Conservation (phyloP, 1,140 invertebrate genomes). For the Rhagoletis zephyria region DNA sequence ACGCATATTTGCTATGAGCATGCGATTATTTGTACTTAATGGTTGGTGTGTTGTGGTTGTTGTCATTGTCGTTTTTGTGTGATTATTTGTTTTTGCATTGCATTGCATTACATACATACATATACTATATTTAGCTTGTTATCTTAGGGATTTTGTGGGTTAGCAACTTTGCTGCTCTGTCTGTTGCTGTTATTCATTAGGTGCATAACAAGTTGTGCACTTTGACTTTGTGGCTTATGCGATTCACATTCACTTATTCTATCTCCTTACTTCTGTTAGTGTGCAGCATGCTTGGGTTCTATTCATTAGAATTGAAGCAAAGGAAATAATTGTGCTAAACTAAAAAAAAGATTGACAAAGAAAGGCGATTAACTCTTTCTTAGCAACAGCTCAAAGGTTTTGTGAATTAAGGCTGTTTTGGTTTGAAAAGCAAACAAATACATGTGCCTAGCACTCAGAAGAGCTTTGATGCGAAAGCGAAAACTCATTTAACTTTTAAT, state of each 20-base stretch:
- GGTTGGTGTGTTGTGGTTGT: background rate
- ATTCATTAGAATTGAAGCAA: background rate
- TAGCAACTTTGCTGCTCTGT: slow-evolving; percentile 40
- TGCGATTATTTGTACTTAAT: background rate
- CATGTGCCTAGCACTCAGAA: no score
- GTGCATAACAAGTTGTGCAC: background rate
- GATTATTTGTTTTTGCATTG: background rate
- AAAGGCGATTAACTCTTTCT: no score
- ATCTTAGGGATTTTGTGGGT: slow-evolving; percentile 40
- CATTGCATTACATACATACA: background rate
- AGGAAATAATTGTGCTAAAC: background rate
- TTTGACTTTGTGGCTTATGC: slow-evolving; percentile 47
- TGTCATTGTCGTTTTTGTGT: background rate
- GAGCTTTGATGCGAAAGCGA: no score
- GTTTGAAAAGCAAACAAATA: no score
- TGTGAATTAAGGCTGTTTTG: no score
- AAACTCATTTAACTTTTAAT: no score
- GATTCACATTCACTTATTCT: slow-evolving; percentile 9
- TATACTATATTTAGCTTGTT: slow-evolving; percentile 33
- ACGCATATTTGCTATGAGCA: slow-evolving; percentile 41
- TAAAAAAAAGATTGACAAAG: background rate
- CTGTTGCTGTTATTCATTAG: slow-evolving; percentile 27
- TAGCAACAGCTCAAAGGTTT: no score
- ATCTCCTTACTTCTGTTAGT: background rate
- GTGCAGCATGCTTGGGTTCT: background rate